phyloP scores from a whole-genome alignment of 2,113 vertebrate genomes.

The Rousettus leschenaultii region DNA sequence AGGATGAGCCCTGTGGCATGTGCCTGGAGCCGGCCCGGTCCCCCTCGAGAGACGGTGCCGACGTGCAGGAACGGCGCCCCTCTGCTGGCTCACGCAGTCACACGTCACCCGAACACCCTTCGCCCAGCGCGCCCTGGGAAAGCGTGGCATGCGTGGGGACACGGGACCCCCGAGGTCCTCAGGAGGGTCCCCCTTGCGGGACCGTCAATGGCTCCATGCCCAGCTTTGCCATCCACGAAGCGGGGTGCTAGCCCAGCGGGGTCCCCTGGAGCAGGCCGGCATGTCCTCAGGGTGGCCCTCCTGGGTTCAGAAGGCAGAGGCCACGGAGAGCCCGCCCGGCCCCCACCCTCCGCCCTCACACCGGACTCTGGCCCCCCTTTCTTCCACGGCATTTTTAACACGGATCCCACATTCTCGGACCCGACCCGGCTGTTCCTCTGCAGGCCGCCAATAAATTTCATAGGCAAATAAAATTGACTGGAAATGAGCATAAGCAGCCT shows the following conservation, averaged over 20 bases:
- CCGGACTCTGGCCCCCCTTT: not conserved
- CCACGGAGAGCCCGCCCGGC: rapidly evolving
- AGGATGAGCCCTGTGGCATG: rapidly evolving
- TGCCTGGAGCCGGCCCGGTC: rapidly evolving
- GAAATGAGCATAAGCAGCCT: conserved; percentile 77
- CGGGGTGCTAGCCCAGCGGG: rapidly evolving
- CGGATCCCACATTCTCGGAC: conserved; percentile 34
- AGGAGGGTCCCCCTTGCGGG: rapidly evolving
- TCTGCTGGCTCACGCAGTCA: not conserved
- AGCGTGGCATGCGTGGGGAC: rapidly evolving
- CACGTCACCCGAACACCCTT: not conserved
- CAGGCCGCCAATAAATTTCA: conserved; percentile 67
- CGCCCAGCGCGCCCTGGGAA: rapidly evolving
- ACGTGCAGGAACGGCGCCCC: rapidly evolving
- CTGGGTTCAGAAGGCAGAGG: not conserved
- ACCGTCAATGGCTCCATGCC: rapidly evolving
- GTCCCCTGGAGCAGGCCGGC: rapidly evolving
- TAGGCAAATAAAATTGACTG: conserved; percentile 72
- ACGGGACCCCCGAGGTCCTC: not conserved
- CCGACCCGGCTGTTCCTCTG: conserved; percentile 52
- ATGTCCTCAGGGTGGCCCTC: rapidly evolving
- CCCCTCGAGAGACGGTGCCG: rapidly evolving
- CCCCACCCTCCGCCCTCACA: not conserved
- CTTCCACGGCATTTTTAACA: not conserved
- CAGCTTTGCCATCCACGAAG: not conserved